Percentiles rank a stretch among this genome's conserved stretches.
phyloP scores from a whole-genome alignment of 2,113 vertebrate species.

The Rhinopomastus cyanomelas region DNA sequence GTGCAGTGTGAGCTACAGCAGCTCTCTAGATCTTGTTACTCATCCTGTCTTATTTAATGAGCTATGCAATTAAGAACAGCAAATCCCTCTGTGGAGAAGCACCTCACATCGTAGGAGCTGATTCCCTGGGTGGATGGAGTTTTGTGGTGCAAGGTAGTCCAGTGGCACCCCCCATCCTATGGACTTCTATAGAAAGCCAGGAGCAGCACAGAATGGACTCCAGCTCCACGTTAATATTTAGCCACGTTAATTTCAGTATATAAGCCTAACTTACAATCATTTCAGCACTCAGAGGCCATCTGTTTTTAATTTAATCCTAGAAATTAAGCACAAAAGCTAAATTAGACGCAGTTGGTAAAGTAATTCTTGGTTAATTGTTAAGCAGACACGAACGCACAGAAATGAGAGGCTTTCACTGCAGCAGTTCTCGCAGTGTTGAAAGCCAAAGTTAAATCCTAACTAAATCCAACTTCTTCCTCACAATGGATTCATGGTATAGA shows the following conservation, averaged over 20 bases:
- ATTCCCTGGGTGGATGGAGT: background rate
- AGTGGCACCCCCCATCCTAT: background rate
- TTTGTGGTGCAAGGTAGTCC: background rate
- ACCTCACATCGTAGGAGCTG: background rate
- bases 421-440: background rate
- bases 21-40: background rate
- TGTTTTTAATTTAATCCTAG: conserved; percentile 65
- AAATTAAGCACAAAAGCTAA: conserved; percentile 60
- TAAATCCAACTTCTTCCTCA: background rate
- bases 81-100: background rate
- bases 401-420: background rate
- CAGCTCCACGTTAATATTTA: conserved; percentile 30
- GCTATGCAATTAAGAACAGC: background rate
- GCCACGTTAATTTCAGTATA: conserved; percentile 30
- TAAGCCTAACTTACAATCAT: conserved; percentile 45
- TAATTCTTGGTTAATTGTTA: conserved; percentile 60
- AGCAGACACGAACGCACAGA: background rate
- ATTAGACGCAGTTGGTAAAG: conserved; percentile 59
- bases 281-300: conserved; percentile 38
- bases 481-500: background rate
- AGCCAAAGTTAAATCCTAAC: background rate
- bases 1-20: background rate
- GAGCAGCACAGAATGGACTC: background rate
- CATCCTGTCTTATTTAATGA: background rate
- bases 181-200: conserved; percentile 14